These are phyloP conservation scores for Harlomillsia oculata DNA, from an alignment of 1,140 invertebrate species.

Conservation along the genomic window DNA sequence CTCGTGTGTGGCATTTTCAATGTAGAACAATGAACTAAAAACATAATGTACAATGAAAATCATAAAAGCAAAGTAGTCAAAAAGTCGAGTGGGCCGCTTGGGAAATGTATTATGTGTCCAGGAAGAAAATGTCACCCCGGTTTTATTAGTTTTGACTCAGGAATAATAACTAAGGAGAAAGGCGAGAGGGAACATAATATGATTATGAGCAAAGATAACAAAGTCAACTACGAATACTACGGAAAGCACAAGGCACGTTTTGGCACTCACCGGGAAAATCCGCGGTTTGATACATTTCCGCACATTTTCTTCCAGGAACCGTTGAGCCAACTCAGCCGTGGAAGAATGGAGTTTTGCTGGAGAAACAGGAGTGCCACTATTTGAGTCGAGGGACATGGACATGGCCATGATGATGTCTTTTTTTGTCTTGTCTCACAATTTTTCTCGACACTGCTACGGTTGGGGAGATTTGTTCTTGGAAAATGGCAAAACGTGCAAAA, in stretches of 20 bases:
- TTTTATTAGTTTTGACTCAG: no score
- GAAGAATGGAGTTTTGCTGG: constrained; percentile 4
- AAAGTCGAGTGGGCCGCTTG: constrained; percentile 7
- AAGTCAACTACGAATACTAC: no score
- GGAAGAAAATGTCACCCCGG: constrained; percentile 30
- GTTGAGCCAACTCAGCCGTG: constrained; percentile 16
- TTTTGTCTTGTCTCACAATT: not conserved
- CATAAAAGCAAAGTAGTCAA: not conserved
- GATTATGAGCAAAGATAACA: not conserved
- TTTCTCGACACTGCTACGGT: constrained; percentile 5
- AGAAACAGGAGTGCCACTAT: constrained; percentile 5
- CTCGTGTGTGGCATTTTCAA: not conserved
- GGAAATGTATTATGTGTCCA: constrained; percentile 33
- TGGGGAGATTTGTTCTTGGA: not conserved
- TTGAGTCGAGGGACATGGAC: not conserved
- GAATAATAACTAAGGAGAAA: not conserved
- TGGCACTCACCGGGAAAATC: constrained; percentile 34
- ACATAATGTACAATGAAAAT: not conserved
- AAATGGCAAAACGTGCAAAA: no score
- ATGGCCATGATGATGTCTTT: constrained; percentile 3
- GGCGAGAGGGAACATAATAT: constrained; percentile 3
- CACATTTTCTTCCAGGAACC: constrained; percentile 33
- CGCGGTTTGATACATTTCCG: constrained; percentile 32
- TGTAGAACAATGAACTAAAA: not conserved
- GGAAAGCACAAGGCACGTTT: not conserved